Evolutionary conservation across 2,113 vertebrate genomes (phyloP), one percentile per base, ranked within the genome.

Genomic region (Lepisosteus oculatus): DNA sequence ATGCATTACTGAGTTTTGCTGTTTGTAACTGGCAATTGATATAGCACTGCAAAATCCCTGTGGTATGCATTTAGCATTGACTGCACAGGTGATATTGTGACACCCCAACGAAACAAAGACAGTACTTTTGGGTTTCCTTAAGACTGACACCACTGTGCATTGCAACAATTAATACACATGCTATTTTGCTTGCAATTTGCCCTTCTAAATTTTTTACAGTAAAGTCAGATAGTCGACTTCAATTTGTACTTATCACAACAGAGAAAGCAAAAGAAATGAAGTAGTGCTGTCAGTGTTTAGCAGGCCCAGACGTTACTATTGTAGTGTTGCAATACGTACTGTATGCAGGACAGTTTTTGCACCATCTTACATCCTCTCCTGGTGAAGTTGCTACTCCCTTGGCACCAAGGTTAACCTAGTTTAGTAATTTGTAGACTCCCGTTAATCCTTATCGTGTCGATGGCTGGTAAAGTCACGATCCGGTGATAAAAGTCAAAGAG

Each of bases 401-500:
- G 17, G 12, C 8, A 17, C 8, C 12, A 4, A 64, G 47, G 67
- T 94, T 93, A 99, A 82, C 96, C 96, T 17, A 99, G 95, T 87
- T 99, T 99, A 72, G 97, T 99, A 88, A 99, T 95, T 79, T 97
- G 95, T 81, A 99, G 93, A 76, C 97, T 95, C 80, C 97, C 97
- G 0, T 92, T 94, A 90, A 99, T 99, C 88, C 94, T 95, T 87
- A 99, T 95, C 14, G 95, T 95, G 85, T 99, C 93, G 78, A 99
- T 98, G 15, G 96, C 91, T 55, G 93, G 78, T 82, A 99, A 93
- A 11, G 94, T 94, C 90, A 95, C 94, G 72, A 99, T 90, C 87
- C 97, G 97, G 84, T 99, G 97, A 85, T 97, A 98, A 95, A 98
- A 99, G 93, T 99, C 97, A 94, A 99, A 99, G 77, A 99, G 96